Evolutionary conservation across 2,888 invertebrate genomes (phyloP), one percentile per base, ranked within the genome.

Genomic region (Ceriagrion tenellum): DNA sequence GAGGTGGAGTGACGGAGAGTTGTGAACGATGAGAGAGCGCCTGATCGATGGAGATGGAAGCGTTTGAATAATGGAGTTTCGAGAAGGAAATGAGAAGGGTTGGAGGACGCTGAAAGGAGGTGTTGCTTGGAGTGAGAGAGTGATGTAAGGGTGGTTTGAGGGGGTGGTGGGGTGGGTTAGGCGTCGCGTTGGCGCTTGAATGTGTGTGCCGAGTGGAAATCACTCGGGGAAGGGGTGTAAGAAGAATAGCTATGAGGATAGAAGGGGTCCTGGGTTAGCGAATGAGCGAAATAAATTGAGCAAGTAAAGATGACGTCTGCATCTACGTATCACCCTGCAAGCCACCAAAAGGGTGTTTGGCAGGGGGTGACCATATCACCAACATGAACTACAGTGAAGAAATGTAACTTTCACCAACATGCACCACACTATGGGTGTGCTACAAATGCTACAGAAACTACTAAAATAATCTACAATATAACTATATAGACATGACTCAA

Each of bases 1-100:
- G 40, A 40, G 47, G 47, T 23, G 47, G 47, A 47, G 47, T 20
- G 88, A 88, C 40, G 88, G 23, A 40, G 88, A 47, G n/a, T n/a
- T 89, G 89, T 89, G 89, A 55, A 55, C 55, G 55, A 89, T n/a
- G 89, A 89, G 55, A n/a, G 56, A 55, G 55, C 26, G 55, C n/a
- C 89, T 89, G 89, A 89, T 89, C 89, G 89, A 89, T 89, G 89
- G 47, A 26, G 89, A 55, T 89, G 89, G 89, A 89, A 89, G 89
- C 89, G 55, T 89, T 89, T 89, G 89, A 89, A 55, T 89, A 55
- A 89, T 89, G 89, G 89, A 81, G 81, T 81, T 81, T 81, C 35
- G 81, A 35, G 81, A 89, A 55, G 89, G 55, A 55, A 89, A 89
- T 89, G 89, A 89, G 89, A 35, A 89, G 89, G n/a, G 47, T 55